Base-by-base conservation (phyloP, 2,888 invertebrate species). In the Rotaria magnacalcarata region DNA sequence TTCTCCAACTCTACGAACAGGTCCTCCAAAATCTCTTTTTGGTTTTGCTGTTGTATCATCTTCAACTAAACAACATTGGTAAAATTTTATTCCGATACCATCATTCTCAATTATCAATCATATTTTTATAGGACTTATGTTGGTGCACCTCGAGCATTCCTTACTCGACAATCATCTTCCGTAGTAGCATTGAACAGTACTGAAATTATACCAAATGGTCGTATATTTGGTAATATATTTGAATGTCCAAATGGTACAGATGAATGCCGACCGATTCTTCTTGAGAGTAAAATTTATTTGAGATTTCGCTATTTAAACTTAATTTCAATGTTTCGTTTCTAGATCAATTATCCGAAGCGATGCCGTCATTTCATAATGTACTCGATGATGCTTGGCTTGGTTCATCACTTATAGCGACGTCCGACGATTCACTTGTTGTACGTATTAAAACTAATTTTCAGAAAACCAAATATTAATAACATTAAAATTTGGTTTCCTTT, bases 311-410 rank as follows among this genome's bases (percentile, higher is more conserved):
- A 2, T n/a, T 14, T 3, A 67, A 21, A 67, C 27, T 67, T n/a
- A n/a, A 27, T 67, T n/a, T 8, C 3, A n/a, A 52, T 27, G 27
- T 67, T 67, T 67, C 67, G 16, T 67, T 67, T 14, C 3, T 34
- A 80, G 80, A 47, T 47, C n/a, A 43, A 24, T 47, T 80, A n/a
- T 43, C 80, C 2, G 11, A 47, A 24, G 24, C 47, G 34, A 80
- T 80, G 47, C 80, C 47, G 8, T 80, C 47, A 10, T 80, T 80
- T 47, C 3, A 43, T 80, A 80, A 47, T 80, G 47, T 80, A 8
- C 80, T 80, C 19, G 80, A 80, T 47, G 80, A 80, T 47, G 80
- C 80, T 47, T 80, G 80, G 80, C 80, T 80, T n/a, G 80, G 80
- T 80, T 43, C 80, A 80, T 43, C 80, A 2, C 24, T 80, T 8